Percentiles rank a stretch among this genome's conserved stretches.
phyloP scores from a whole-genome alignment of 2,113 vertebrate genomes.

The Rhagologus leucostigma region DNA sequence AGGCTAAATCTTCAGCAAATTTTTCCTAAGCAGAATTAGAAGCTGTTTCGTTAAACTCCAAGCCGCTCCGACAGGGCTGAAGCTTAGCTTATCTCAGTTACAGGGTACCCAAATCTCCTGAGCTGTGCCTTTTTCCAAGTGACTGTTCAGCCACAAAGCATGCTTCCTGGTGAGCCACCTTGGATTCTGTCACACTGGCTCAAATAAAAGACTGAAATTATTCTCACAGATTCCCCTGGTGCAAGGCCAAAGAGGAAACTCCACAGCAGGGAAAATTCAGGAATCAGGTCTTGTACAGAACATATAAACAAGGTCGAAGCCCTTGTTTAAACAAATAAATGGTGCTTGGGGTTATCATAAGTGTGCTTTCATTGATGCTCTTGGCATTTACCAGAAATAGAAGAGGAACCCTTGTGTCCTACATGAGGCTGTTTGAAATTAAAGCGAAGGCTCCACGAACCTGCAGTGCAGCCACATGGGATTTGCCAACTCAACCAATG shows the following conservation, averaged over 20 bases:
- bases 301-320: background rate
- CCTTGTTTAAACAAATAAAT: background rate
- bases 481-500: background rate
- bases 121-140: background rate
- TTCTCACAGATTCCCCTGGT: background rate
- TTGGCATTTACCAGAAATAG: background rate
- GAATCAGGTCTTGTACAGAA: background rate
- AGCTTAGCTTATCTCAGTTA: background rate
- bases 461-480: background rate
- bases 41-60: background rate
- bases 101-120: background rate
- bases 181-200: background rate
- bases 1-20: constrained; percentile 27
- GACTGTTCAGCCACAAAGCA: background rate
- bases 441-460: background rate
- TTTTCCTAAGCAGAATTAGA: constrained; percentile 17
- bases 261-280: background rate
- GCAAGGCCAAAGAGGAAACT: background rate
- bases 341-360: background rate
- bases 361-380: background rate
- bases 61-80: background rate
- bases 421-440: background rate
- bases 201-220: background rate
- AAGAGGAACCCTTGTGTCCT: background rate
- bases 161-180: background rate